Percentiles rank a stretch among this genome's conserved stretches.
Evolutionary conservation across 2,113 vertebrate genomes (phyloP).

Genomic region (Phalacrocorax brasilianus): DNA sequence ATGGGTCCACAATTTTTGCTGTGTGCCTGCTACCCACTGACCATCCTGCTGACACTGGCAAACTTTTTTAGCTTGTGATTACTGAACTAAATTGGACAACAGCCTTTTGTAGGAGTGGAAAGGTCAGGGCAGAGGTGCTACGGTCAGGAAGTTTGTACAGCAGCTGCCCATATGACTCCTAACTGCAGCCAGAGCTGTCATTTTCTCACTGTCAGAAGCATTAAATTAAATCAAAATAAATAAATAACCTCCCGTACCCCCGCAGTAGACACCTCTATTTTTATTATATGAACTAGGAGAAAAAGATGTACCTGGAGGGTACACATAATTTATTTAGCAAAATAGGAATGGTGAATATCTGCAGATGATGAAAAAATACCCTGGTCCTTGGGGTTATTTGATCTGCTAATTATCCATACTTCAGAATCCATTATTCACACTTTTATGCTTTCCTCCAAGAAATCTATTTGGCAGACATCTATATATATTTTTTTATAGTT

Average conservation of each 20-base stretch:
- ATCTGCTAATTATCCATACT: conserved; percentile 60
- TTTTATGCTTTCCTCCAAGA: conserved; percentile 13
- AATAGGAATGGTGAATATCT: neutral
- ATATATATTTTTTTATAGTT: neutral
- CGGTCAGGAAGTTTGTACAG: neutral
- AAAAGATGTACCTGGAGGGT: conserved; percentile 25
- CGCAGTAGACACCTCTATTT: neutral
- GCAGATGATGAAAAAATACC: conserved; percentile 30
- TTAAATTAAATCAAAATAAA: conserved; percentile 12
- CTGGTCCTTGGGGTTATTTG: conserved; percentile 52
- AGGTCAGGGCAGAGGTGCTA: neutral
- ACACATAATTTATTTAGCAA: conserved; percentile 38
- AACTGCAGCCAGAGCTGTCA: neutral
- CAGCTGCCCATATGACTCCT: neutral
- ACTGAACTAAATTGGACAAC: neutral
- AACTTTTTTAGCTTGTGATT: neutral
- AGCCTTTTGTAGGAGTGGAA: neutral
- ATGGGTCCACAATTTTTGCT: neutral
- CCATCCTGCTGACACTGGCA: neutral
- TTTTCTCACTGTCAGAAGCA: conserved; percentile 3
- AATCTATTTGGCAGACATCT: conserved; percentile 29
- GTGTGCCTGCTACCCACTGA: neutral
- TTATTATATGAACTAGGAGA: neutral
- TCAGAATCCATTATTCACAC: conserved; percentile 54
- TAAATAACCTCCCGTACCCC: neutral